Evolutionary conservation across 2,888 invertebrate genomes (phyloP).

Genomic region (Drosophila kuntzei): DNA sequence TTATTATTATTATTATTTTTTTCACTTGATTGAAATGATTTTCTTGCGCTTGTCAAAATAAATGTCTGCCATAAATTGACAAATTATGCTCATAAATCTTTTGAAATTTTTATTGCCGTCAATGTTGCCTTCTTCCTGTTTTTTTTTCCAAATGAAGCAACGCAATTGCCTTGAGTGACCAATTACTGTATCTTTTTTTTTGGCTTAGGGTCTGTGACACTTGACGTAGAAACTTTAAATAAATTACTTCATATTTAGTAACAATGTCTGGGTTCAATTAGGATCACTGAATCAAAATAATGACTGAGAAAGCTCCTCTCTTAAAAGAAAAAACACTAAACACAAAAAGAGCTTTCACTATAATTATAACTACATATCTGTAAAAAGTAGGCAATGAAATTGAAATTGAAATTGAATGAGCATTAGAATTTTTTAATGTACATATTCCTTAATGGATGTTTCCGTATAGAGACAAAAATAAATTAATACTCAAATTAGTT

Average conservation of each 20-base stretch:
- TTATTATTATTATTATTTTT: slow-evolving; percentile 18
- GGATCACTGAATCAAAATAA: slow-evolving; percentile 12
- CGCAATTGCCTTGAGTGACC: slow-evolving; percentile 68
- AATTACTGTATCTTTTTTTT: slow-evolving; percentile 46
- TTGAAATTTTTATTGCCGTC: slow-evolving; percentile 65
- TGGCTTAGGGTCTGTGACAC: slow-evolving; percentile 40
- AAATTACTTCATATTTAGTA: slow-evolving; percentile 56
- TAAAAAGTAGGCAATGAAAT: too few species aligned
- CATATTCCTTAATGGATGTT: too few species aligned
- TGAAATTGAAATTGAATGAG: too few species aligned
- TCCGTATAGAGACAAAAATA: too few species aligned
- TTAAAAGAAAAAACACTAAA: not conserved
- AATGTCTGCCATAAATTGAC: slow-evolving; percentile 59
- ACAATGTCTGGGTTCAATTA: slow-evolving; percentile 42
- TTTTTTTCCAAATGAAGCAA: slow-evolving; percentile 41
- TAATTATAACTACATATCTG: too few species aligned
- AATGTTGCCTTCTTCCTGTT: slow-evolving; percentile 28
- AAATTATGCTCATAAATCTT: slow-evolving; percentile 71
- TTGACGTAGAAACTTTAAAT: slow-evolving; percentile 58
- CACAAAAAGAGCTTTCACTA: too few species aligned
- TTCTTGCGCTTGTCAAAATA: slow-evolving; percentile 72
- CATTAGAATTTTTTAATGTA: too few species aligned
- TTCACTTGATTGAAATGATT: slow-evolving; percentile 64
- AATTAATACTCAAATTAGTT: too few species aligned
- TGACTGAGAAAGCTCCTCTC: not conserved